A percentile compares a stretch with the other conserved stretches of the same genome.
These are phyloP conservation scores for Phyllostomus discolor DNA, from an alignment of 2,113 vertebrate species.

Conservation along the genomic window DNA sequence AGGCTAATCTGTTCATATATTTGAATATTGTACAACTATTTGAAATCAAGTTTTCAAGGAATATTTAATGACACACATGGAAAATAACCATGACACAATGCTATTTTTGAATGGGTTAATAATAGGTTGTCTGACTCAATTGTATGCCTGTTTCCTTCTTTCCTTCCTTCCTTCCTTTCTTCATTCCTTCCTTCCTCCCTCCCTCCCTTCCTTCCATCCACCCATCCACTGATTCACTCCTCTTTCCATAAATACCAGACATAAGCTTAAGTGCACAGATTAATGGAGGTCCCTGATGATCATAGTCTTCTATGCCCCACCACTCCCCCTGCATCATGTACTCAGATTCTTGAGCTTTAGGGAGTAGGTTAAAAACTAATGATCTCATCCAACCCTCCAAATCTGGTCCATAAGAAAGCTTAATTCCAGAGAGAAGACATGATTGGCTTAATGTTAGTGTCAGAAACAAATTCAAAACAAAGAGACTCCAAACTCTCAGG, in stretches of 20 bases:
- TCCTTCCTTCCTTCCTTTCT: too few species aligned
- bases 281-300: background rate
- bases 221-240: background rate
- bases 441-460: background rate
- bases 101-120: background rate
- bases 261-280: background rate
- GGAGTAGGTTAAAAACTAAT: background rate
- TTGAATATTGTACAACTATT: background rate
- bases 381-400: background rate
- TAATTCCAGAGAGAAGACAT: background rate
- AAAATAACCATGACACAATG: background rate
- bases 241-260: background rate
- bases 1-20: background rate
- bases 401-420: background rate
- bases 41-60: background rate
- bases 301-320: rapidly evolving
- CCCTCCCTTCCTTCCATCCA: background rate
- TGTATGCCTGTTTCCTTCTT: background rate
- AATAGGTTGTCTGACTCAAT: background rate
- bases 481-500: background rate
- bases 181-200: rapidly evolving
- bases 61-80: background rate
- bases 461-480: background rate
- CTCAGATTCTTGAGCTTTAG: background rate
- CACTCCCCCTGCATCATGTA: background rate